phyloP scores from a whole-genome alignment of 2,113 vertebrate species.

The Mola mola region DNA sequence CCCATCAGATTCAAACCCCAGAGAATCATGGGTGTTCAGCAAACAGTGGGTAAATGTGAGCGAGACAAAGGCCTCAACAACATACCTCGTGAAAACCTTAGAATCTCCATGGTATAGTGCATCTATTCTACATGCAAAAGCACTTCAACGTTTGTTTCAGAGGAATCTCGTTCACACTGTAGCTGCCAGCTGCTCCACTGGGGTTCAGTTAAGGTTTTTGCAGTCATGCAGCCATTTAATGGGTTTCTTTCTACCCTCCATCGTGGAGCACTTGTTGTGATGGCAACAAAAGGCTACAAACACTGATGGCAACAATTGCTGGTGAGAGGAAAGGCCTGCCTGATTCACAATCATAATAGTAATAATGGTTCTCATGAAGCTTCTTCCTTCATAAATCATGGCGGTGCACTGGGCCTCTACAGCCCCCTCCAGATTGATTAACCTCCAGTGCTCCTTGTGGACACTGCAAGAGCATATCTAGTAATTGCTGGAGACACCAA shows the following conservation, averaged over 20 bases:
- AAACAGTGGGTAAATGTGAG: constrained; percentile 40
- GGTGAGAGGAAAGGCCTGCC: constrained; percentile 12
- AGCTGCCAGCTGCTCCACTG: not conserved
- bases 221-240: not conserved
- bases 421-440: constrained; percentile 30
- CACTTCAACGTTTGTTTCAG: constrained; percentile 24
- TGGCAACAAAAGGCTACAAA: not conserved
- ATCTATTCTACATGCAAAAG: constrained; percentile 11
- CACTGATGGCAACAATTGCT: not conserved
- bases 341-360: constrained; percentile 9
- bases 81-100: constrained; percentile 36
- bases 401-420: not conserved
- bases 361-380: constrained; percentile 26
- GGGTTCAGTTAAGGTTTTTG: not conserved
- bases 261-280: not conserved
- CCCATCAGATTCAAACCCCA: constrained; percentile 1
- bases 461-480: not conserved
- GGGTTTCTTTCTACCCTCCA: not conserved
- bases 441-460: not conserved
- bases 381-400: constrained; percentile 43
- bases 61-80: constrained; percentile 37
- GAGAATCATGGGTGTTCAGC: constrained; percentile 27
- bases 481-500: not conserved
- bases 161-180: constrained; percentile 36
- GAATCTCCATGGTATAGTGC: constrained; percentile 40